A percentile compares a stretch with the other conserved stretches of the same genome.
These are phyloP conservation scores for Oryzias woworae DNA, from an alignment of 2,113 vertebrate species.

Conservation along the genomic window DNA sequence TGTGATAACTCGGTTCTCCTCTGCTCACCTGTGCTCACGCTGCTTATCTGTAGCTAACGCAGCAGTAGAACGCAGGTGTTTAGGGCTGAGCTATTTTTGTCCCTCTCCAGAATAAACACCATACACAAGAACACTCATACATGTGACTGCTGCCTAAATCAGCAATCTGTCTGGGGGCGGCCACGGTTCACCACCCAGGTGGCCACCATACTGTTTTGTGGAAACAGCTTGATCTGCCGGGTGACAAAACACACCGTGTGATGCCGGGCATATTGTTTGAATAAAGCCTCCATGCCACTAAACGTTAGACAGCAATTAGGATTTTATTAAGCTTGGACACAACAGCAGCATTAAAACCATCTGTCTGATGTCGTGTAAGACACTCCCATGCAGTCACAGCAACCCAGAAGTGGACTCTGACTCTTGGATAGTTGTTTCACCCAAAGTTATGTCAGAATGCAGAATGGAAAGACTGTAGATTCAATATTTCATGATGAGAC, in stretches of 20 bases:
- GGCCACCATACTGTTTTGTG: conserved; percentile 49
- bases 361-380: not conserved
- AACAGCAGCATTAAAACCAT: not conserved
- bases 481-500: too few relatives aligned
- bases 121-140: conserved; percentile 11
- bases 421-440: not conserved
- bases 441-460: too few relatives aligned
- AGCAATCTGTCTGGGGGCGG: conserved; percentile 56
- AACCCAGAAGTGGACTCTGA: not conserved
- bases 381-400: not conserved
- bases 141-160: conserved; percentile 30
- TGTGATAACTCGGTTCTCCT: conserved; percentile 28
- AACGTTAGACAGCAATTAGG: conserved; percentile 25
- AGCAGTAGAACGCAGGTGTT: conserved; percentile 57
- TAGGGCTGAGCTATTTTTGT: conserved; percentile 40
- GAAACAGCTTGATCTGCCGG: conserved; percentile 52
- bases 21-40: conserved; percentile 37
- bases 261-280: conserved; percentile 28
- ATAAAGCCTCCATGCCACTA: conserved; percentile 22
- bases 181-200: conserved; percentile 53
- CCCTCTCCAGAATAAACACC: conserved; percentile 3
- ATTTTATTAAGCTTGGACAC: conserved; percentile 10
- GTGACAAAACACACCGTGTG: conserved; percentile 47
- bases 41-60: conserved; percentile 40
- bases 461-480: too few relatives aligned